Evolutionary conservation across 1,140 invertebrate species (phyloP), one percentile per base, ranked within the genome.

Genomic region (Maniola jurtina): DNA sequence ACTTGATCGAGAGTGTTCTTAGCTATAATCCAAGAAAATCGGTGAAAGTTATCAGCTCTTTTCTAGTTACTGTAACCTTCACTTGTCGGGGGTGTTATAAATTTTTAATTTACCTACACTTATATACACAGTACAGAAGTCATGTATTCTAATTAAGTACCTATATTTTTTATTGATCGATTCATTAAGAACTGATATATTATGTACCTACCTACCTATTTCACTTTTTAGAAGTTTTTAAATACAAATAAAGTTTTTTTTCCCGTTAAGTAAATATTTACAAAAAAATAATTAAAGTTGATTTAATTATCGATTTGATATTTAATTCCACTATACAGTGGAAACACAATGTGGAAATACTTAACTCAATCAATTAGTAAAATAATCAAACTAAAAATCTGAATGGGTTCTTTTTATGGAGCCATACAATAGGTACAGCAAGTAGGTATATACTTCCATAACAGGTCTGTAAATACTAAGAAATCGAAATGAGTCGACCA

Each of bases 401-500:
- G 6, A 13, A 45, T n/a, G 9, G 13, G 9, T 45, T 45, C 9
- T 45, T 45, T 45, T 45, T 45, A 45, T 11, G 5, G 13, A 11
- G 5, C 9, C 42, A 45, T 8, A 9, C 2, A 6, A 5, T 11
- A 45, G 40, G 9, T 40, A 40, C 38, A 9, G 7, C 6, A 6
- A 40, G 7, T 40, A 25, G 25, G 25, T 25, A n/a, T n/a, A n/a
- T n/a, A 10, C 40, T 42, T 42, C 40, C 40, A 42, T 42, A 48
- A 34, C 16, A 34, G 13, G 33, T 55, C 33, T 34, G 7, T 55
- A 55, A 5, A 6, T 55, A 34, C 52, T 55, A 55, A 52, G 33
- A 34, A 55, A 55, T 34, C 16, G 9, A 34, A 55, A 55, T 55
- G 16, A 55, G 13, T 55, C 52, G 33, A 11, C 52, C 52, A 11